These are phyloP conservation scores for Callimorpha dominula DNA, from an alignment of 2,888 invertebrate species.

Conservation along the genomic window DNA sequence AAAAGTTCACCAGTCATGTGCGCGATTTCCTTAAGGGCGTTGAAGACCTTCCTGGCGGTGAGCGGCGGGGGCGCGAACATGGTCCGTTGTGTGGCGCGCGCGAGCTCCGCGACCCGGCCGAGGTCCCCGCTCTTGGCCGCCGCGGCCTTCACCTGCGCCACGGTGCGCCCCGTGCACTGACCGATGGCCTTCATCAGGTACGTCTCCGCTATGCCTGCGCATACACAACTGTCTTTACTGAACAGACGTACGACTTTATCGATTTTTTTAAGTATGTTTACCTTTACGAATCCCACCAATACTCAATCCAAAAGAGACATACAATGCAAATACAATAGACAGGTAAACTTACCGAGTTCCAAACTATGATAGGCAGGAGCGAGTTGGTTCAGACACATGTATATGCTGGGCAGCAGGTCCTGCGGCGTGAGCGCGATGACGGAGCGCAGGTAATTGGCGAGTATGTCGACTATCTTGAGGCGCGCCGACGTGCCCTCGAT, in stretches of 20 bases:
- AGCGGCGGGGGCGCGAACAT: conserved; percentile 95
- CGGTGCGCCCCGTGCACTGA: conserved; percentile 93
- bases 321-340: no score
- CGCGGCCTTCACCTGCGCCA: conserved; percentile 93
- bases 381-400: conserved; percentile 97
- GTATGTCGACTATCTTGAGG: conserved; percentile 95
- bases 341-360: conserved; percentile 86
- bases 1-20: conserved; percentile 90
- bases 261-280: no score
- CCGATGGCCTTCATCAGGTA: conserved; percentile 98
- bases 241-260: no score
- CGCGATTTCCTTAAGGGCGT: conserved; percentile 91
- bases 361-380: conserved; percentile 96
- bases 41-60: conserved; percentile 65
- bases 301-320: no score
- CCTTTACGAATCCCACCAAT: no score
- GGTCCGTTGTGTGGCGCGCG: conserved; percentile 93
- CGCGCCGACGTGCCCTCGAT: conserved; percentile 95
- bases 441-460: conserved; percentile 96
- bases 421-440: conserved; percentile 95
- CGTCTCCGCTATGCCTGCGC: conserved; percentile 96
- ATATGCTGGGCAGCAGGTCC: conserved; percentile 96
- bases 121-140: conserved; percentile 92
- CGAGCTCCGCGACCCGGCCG: conserved; percentile 95
- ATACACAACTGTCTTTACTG: no score